phyloP scores from a whole-genome alignment of 2,797 vertebrate species.

The Siniperca obscura region DNA sequence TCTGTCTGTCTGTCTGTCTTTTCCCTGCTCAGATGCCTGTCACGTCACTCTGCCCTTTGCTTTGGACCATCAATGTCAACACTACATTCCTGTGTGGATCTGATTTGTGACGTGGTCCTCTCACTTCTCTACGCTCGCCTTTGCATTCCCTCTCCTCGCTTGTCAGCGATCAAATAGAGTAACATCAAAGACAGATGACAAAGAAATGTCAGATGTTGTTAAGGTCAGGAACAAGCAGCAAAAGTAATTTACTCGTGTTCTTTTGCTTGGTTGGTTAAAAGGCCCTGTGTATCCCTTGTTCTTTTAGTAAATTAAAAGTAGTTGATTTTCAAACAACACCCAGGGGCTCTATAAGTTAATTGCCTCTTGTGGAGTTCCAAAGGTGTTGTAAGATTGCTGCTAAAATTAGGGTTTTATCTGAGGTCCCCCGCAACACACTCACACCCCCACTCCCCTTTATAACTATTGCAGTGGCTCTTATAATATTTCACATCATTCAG shows the following conservation, averaged over 20 bases:
- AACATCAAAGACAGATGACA: conserved; percentile 67
- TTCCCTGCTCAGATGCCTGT: conserved; percentile 76
- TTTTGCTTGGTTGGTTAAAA: conserved; percentile 26
- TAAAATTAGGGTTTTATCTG: conserved; percentile 74
- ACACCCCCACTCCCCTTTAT: conserved; percentile 22
- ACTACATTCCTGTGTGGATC: conserved; percentile 82
- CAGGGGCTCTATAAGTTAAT: conserved; percentile 54
- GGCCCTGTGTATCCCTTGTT: conserved; percentile 4
- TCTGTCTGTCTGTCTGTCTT: conserved; percentile 56
- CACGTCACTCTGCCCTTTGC: conserved; percentile 87
- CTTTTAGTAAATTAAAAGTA: conserved; percentile 55
- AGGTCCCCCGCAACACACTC: conserved; percentile 19
- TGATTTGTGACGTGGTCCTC: conserved; percentile 72
- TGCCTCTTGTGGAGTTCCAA: conserved; percentile 58
- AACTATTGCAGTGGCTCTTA: conserved; percentile 49
- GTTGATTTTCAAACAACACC: conserved; percentile 55
- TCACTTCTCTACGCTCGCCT: conserved; percentile 50
- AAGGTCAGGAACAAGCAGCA: conserved; percentile 47
- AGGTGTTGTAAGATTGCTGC: conserved; percentile 65
- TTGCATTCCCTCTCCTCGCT: conserved; percentile 61
- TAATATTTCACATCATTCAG: conserved; percentile 62
- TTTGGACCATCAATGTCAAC: conserved; percentile 85
- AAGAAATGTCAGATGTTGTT: conserved; percentile 74
- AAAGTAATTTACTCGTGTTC: conserved; percentile 41
- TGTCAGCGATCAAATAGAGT: conserved; percentile 70